A percentile compares a stretch with the other conserved stretches of the same genome.
Conservation (phyloP, 1,140 invertebrate species). For the Plectrocnemia conspersa region DNA sequence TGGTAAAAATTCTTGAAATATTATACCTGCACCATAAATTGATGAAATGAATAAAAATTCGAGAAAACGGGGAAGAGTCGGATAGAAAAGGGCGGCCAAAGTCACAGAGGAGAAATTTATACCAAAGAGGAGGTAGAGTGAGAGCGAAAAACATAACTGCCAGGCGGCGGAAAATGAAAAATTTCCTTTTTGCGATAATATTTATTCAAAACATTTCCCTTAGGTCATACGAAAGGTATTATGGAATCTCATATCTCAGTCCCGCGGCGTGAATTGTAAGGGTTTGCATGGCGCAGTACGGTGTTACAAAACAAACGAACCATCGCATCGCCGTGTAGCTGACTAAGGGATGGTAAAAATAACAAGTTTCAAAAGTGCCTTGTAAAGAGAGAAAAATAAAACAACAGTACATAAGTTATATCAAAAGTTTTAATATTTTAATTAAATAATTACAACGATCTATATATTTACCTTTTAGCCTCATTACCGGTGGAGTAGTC, state of each 20-base stretch:
- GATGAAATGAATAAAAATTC: constrained; percentile 26
- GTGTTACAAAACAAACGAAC: too few relatives aligned
- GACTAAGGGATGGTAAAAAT: not conserved
- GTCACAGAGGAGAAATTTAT: constrained; percentile 2
- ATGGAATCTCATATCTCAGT: constrained; percentile 20
- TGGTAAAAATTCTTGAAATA: constrained; percentile 20
- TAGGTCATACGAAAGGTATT: constrained; percentile 24
- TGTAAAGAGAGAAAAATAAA: too few relatives aligned
- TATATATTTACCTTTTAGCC: too few relatives aligned
- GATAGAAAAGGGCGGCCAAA: not conserved
- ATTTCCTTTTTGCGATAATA: constrained; percentile 24
- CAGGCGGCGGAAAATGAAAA: constrained; percentile 10
- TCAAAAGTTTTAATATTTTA: too few relatives aligned
- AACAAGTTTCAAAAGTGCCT: too few relatives aligned
- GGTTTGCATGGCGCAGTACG: too few relatives aligned
- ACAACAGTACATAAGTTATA: too few relatives aligned
- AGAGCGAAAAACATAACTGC: constrained; percentile 19
- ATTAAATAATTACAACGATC: too few relatives aligned
- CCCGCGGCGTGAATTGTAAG: constrained; percentile 7
- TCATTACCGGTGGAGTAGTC: too few relatives aligned
- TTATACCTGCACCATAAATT: constrained; percentile 25
- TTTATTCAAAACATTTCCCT: constrained; percentile 31
- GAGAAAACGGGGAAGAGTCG: not conserved
- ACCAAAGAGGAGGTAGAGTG: too few relatives aligned
- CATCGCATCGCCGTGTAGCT: too few relatives aligned